Evolutionary conservation across 2,113 vertebrate species (phyloP).

Genomic region (Clarias batrachus): DNA sequence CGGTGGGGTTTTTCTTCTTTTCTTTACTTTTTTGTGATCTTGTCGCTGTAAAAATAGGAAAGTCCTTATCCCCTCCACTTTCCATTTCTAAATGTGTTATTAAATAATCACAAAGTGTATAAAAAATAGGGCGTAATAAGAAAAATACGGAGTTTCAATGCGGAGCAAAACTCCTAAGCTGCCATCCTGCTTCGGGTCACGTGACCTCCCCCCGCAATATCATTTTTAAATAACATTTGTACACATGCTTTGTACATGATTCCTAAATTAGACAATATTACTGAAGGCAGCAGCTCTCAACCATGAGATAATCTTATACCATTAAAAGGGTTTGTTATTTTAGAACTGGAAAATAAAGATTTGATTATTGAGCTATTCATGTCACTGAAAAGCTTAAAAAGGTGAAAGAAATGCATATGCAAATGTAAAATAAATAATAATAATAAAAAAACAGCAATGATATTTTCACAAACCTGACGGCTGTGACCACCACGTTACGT

Average conservation of each 20-base stretch:
- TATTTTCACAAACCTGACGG: slow-evolving; percentile 76
- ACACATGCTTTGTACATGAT: background rate
- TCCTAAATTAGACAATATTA: background rate
- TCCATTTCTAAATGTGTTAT: too few species aligned
- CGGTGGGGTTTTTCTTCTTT: too few species aligned
- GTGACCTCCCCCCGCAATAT: too few species aligned
- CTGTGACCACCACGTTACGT: slow-evolving; percentile 92
- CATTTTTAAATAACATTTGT: background rate
- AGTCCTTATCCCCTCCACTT: too few species aligned
- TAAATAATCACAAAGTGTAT: too few species aligned
- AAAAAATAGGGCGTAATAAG: too few species aligned
- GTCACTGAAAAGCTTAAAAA: background rate
- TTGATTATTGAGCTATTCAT: background rate
- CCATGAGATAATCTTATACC: background rate
- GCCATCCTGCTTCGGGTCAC: too few species aligned
- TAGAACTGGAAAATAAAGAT: background rate
- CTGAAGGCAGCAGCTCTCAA: background rate
- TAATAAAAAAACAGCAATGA: background rate
- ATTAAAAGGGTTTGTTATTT: background rate
- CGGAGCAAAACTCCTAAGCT: too few species aligned
- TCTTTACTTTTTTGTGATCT: too few species aligned
- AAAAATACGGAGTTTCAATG: too few species aligned
- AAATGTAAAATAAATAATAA: background rate
- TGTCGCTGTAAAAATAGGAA: too few species aligned
- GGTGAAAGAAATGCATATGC: background rate